These are phyloP conservation scores for Hypomecis atomaria DNA, from an alignment of 2,888 invertebrate species.

Conservation along the genomic window DNA sequence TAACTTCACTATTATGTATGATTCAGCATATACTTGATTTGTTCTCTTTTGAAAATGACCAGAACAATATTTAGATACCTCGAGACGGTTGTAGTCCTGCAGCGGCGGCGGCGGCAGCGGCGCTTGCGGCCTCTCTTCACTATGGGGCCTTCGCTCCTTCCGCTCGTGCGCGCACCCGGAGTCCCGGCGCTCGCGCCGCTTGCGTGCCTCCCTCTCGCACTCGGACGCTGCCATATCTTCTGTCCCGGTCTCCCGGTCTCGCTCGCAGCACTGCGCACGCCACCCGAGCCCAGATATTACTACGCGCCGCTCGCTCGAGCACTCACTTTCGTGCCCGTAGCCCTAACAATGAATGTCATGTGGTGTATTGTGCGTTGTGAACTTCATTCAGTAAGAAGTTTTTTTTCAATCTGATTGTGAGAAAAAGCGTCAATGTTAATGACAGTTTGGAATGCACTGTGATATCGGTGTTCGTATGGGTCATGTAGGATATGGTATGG, in stretches of 20 bases:
- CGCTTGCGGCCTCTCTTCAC: slow-evolving; percentile 76
- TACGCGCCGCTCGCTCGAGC: slow-evolving; percentile 77
- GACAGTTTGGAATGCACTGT: slow-evolving; percentile 54
- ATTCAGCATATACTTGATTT: too few relatives aligned
- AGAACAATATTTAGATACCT: slow-evolving; percentile 54
- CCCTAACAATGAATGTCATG: slow-evolving; percentile 69
- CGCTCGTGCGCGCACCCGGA: slow-evolving; percentile 81
- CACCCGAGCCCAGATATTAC: slow-evolving; percentile 79
- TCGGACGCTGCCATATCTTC: slow-evolving; percentile 82
- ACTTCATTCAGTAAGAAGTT: slow-evolving; percentile 41
- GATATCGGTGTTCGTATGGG: slow-evolving; percentile 43
- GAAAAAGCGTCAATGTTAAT: slow-evolving; percentile 59
- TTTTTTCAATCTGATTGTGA: slow-evolving; percentile 41
- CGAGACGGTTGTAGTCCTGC: slow-evolving; percentile 76
- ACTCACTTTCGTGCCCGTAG: slow-evolving; percentile 78
- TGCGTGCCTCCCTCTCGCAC: slow-evolving; percentile 85
- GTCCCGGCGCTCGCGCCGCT: slow-evolving; percentile 86
- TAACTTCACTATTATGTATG: too few relatives aligned
- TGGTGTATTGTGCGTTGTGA: slow-evolving; percentile 61
- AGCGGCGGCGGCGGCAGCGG: slow-evolving; percentile 76
- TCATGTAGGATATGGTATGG: slow-evolving; percentile 37
- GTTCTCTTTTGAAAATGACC: too few relatives aligned
- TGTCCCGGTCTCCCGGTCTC: slow-evolving; percentile 67
- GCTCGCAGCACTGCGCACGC: slow-evolving; percentile 81
- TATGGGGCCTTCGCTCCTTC: slow-evolving; percentile 77